These are phyloP conservation scores for Paramacrobiotus metropolitanus DNA, from an alignment of 1,140 invertebrate genomes.

Conservation along the genomic window DNA sequence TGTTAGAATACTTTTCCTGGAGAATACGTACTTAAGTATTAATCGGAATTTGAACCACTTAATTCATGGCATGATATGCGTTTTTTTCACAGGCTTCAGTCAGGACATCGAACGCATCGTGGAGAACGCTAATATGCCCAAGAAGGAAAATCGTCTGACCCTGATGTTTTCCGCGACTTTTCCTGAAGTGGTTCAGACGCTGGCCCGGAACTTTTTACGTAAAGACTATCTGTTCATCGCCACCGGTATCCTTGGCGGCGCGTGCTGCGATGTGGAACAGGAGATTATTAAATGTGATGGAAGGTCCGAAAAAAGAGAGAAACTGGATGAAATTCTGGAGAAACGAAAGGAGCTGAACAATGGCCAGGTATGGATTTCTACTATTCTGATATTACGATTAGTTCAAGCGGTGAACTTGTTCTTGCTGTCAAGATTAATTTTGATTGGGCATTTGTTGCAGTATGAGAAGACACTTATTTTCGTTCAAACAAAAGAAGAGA, in stretches of 20 bases:
- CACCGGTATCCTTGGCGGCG: slow-evolving; percentile 65
- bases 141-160: slow-evolving; percentile 44
- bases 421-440: slow-evolving; percentile 3
- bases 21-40: no score
- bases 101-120: slow-evolving; percentile 48
- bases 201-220: slow-evolving; percentile 45
- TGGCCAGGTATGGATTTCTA: slow-evolving; percentile 3
- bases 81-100: slow-evolving; percentile 47
- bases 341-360: slow-evolving; percentile 26
- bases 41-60: no score
- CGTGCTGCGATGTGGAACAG: slow-evolving; percentile 69
- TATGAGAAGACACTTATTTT: slow-evolving; percentile 51
- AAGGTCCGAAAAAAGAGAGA: slow-evolving; percentile 40
- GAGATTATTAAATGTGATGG: slow-evolving; percentile 44
- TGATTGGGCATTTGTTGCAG: slow-evolving; percentile 15
- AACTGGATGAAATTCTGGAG: slow-evolving; percentile 40
- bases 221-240: slow-evolving; percentile 62
- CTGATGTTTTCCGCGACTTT: slow-evolving; percentile 86
- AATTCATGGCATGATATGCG: no score
- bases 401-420: not conserved
- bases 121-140: slow-evolving; percentile 46
- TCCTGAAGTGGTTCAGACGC: slow-evolving; percentile 47
- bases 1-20: no score
- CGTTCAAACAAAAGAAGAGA: slow-evolving; percentile 61
- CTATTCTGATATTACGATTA: slow-evolving; percentile 6